These are phyloP conservation scores for Aricia artaxerxes DNA, from an alignment of 2,888 invertebrate species.

Conservation along the genomic window DNA sequence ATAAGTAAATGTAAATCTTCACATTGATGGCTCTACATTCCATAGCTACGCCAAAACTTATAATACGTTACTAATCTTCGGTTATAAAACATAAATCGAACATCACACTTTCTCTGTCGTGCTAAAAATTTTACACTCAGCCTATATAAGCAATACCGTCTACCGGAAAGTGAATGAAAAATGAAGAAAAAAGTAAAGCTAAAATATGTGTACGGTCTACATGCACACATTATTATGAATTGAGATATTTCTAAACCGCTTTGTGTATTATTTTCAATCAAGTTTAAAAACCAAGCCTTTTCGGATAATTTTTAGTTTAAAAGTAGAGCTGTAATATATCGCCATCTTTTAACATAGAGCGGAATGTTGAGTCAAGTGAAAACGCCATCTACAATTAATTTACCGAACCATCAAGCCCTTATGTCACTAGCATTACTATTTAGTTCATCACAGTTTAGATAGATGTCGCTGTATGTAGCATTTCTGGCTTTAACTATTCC, in stretches of 20 bases:
- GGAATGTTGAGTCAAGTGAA: neutral
- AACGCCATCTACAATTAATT: neutral
- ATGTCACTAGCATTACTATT: neutral
- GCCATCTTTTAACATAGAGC: slow-evolving; percentile 4
- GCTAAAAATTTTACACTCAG: too few species aligned
- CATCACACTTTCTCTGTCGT: neutral
- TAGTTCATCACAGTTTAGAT: neutral
- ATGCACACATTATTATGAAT: too few species aligned
- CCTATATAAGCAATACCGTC: too few species aligned
- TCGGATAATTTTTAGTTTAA: neutral
- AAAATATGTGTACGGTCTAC: too few species aligned
- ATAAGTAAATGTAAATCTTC: too few species aligned
- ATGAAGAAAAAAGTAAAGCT: too few species aligned
- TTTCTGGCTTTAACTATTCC: too few species aligned
- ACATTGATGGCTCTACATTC: too few species aligned
- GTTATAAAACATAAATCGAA: neutral
- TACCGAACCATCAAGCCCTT: neutral
- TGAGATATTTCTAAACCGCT: too few species aligned
- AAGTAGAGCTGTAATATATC: neutral
- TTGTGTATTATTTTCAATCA: neutral
- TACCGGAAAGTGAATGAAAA: too few species aligned
- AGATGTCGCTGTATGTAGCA: neutral
- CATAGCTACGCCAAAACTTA: neutral
- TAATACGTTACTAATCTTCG: neutral
- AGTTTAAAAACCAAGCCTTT: too few species aligned